Evolutionary conservation across 2,113 vertebrate species (phyloP), one percentile per base, ranked within the genome.

Genomic region (Gavialis gangeticus): DNA sequence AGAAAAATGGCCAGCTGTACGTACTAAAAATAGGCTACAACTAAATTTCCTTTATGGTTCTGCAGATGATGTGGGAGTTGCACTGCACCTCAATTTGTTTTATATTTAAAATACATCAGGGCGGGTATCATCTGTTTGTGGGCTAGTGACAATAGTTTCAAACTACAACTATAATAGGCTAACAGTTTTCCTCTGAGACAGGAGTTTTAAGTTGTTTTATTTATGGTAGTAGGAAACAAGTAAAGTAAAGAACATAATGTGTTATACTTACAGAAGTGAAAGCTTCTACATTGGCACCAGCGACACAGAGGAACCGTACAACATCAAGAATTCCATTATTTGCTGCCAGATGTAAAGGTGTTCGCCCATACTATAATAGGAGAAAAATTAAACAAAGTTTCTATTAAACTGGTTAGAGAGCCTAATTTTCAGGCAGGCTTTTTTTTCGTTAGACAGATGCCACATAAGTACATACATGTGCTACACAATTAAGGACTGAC

Each of bases 301-400:
- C 94, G 63, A 99, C 97, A 92, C 99, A 99, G 75, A 99, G 99
- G 87, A 99, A 98, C 6, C 99, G 98, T 73, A 99, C 99, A 27
- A 99, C 99, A 81, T 99, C 99, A 3, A 99, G 98, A 94, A 98
- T 98, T 54, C 99, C 99, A 2, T 99, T 99, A 97, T 98, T 99
- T 37, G 99, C 98, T 14, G 99, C 99, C 79, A 99, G 97, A 93
- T 99, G 99, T 56, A 99, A 98, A 56, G 99, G 98, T 3, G 99
- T 99, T 76, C 98, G 98, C 87, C 99, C 99, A 27, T 98, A 98
- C 99, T 99, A 97, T 28, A 34, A 60, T 24, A 34, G 25, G 19
- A 27, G 80, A 93, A 91, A 56, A 87, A 84, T 76, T 28, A 79
- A 11, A 56, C 8, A 27, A 59, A 5, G 8, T 14, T 1, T 54